Percentiles rank a stretch among this genome's conserved stretches.
Evolutionary conservation across 2,113 vertebrate species (phyloP).

Genomic region (Mastomys natalensis): DNA sequence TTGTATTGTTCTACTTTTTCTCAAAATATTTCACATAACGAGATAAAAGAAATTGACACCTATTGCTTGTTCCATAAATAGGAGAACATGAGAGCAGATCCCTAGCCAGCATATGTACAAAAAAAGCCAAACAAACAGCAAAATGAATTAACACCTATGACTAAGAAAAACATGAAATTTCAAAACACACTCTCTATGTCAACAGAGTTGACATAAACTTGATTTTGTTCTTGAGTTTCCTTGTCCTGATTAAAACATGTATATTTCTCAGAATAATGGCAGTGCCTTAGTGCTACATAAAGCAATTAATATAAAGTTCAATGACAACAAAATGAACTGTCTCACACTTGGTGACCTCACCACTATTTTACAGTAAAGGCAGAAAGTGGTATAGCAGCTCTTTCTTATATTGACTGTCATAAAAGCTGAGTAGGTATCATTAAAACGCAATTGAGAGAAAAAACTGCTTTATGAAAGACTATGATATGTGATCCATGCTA

Average conservation of each 20-base stretch:
- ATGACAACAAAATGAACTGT: neutral
- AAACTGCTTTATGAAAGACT: neutral
- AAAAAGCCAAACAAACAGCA: neutral
- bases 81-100: neutral
- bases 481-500: neutral
- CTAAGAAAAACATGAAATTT: neutral
- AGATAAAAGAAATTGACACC: neutral
- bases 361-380: constrained; percentile 44
- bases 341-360: neutral
- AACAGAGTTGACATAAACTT: neutral
- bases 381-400: neutral
- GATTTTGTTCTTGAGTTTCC: constrained; percentile 17
- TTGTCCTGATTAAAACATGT: neutral
- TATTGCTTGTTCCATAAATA: neutral
- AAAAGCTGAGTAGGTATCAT: constrained; percentile 3
- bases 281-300: neutral
- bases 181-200: neutral
- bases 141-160: neutral
- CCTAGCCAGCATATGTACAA: neutral
- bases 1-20: neutral
- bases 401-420: constrained; percentile 38
- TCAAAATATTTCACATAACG: neutral
- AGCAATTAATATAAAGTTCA: neutral
- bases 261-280: neutral
- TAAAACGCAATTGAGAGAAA: constrained; percentile 21